phyloP scores from a whole-genome alignment of 1,140 invertebrate species.

The Meloidogyne chitwoodi region DNA sequence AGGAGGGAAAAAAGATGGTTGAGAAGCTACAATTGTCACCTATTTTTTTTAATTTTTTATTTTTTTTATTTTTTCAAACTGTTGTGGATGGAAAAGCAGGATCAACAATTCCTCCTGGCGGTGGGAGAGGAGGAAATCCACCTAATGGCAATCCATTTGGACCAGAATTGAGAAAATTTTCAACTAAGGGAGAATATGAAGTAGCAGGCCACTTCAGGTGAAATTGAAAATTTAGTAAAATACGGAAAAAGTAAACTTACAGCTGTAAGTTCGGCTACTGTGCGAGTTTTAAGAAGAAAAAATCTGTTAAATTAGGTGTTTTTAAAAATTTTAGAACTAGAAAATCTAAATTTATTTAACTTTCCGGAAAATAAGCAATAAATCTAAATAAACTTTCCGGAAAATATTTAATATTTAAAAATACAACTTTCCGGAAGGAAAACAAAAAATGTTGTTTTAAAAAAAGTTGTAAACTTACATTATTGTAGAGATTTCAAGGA shows the following conservation, averaged over 20 bases:
- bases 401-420: too few relatives aligned
- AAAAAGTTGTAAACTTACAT: not conserved
- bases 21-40: slow-evolving; percentile 7
- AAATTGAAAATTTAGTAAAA: too few relatives aligned
- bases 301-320: not conserved
- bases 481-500: not conserved
- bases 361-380: too few relatives aligned
- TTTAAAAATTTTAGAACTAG: not conserved
- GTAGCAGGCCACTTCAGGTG: not conserved
- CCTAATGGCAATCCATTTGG: slow-evolving; percentile 42
- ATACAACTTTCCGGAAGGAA: not conserved
- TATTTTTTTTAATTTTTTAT: slow-evolving; percentile 52
- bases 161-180: slow-evolving; percentile 58
- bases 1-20: slow-evolving; percentile 54
- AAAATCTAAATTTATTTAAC: too few relatives aligned
- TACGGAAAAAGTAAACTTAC: too few relatives aligned
- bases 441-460: not conserved
- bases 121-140: not conserved
- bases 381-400: too few relatives aligned
- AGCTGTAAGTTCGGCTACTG: not conserved
- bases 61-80: slow-evolving; percentile 52
- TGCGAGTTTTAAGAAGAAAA: not conserved
- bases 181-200: not conserved
- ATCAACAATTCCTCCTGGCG: slow-evolving; percentile 6
- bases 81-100: slow-evolving; percentile 60